Conservation (phyloP, 2,888 invertebrate species). For the Branchellion lobata region DNA sequence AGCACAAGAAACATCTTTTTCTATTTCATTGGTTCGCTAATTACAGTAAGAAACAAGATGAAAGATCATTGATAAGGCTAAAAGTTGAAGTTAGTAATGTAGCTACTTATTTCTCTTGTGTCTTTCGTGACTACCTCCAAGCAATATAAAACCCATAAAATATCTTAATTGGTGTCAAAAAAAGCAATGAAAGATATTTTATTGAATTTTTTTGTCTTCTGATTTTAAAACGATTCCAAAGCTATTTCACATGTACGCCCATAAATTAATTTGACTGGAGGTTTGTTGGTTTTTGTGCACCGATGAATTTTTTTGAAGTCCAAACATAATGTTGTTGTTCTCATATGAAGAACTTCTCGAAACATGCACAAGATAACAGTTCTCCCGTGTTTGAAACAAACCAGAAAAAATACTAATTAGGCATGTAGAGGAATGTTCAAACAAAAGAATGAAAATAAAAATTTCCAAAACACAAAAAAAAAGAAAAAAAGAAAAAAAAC, state of each 20-base stretch:
- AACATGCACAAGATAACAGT: no score
- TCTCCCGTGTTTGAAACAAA: no score
- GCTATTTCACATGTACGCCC: no score
- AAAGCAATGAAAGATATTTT: constrained; percentile 9
- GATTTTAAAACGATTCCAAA: no score
- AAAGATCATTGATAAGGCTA: background rate
- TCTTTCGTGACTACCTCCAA: background rate
- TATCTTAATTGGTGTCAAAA: constrained; percentile 4
- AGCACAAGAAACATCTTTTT: background rate
- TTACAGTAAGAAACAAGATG: background rate
- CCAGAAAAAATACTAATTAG: no score
- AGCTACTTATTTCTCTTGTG: no score
- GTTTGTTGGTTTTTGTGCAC: no score
- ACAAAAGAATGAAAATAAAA: background rate
- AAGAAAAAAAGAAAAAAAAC: background rate
- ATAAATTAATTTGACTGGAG: no score
- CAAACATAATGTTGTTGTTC: no score
- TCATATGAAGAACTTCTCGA: no score
- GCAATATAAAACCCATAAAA: background rate
- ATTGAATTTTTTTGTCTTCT: background rate
- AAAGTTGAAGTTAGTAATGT: background rate
- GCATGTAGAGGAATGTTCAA: no score
- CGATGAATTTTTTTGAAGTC: no score
- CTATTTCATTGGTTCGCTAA: background rate
- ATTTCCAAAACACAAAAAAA: background rate